Conservation (phyloP, 2,888 invertebrate species). For the Polyommatus iphigenia region DNA sequence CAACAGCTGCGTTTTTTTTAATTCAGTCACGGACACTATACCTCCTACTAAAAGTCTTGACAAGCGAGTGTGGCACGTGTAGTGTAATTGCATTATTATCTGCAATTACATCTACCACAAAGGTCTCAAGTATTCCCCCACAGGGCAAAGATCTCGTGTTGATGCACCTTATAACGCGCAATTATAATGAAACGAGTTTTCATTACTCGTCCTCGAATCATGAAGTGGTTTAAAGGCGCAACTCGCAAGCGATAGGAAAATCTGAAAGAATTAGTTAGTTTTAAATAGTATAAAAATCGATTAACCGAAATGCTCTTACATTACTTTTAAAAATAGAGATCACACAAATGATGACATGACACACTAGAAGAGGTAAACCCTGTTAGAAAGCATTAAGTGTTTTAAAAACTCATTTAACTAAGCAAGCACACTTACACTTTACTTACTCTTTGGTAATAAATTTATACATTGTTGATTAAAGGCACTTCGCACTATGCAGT, state of each 20-base stretch:
- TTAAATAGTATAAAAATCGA: too few species aligned
- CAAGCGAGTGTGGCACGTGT: slow-evolving; percentile 11
- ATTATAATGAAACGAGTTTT: neutral
- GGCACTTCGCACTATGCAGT: neutral
- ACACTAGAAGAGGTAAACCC: neutral
- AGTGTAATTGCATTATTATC: slow-evolving; percentile 21
- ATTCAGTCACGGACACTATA: neutral
- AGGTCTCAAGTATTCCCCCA: neutral
- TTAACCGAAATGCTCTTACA: too few species aligned
- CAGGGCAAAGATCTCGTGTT: neutral
- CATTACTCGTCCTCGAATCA: neutral
- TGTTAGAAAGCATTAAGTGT: neutral
- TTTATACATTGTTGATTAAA: slow-evolving; percentile 1
- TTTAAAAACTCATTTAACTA: neutral
- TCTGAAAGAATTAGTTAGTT: too few species aligned
- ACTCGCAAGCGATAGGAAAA: too few species aligned
- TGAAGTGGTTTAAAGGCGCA: too few species aligned
- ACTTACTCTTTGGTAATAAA: too few species aligned
- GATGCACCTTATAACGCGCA: neutral
- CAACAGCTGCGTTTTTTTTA: neutral
- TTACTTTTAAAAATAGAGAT: too few species aligned
- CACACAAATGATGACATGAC: too few species aligned
- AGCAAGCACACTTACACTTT: slow-evolving; percentile 15
- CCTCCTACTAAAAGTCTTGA: neutral
- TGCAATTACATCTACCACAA: slow-evolving; percentile 14